Conservation (phyloP, 2,113 vertebrate species). For the Macaca nemestrina region DNA sequence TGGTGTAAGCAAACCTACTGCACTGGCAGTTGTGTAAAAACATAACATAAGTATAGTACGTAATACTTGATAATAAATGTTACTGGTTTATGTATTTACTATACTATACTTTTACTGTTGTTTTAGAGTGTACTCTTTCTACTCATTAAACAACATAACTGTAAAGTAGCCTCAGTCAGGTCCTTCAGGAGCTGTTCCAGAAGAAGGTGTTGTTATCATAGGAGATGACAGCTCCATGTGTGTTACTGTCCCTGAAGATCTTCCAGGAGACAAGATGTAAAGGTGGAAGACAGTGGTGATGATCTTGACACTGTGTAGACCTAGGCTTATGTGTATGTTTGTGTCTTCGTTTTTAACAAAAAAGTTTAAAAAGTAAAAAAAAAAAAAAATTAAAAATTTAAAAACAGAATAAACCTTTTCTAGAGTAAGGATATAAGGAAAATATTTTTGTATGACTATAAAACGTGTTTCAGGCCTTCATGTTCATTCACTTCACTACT, state of each 20-base stretch:
- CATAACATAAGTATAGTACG: not conserved
- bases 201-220: not conserved
- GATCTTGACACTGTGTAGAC: not conserved
- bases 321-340: not conserved
- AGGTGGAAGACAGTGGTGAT: not conserved
- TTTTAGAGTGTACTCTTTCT: not conserved
- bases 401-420: not conserved
- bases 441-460: not conserved
- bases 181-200: not conserved
- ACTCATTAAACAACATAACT: not conserved
- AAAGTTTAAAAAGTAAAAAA: not conserved
- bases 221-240: not conserved
- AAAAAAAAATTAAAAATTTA: not conserved
- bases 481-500: not conserved
- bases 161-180: not conserved
- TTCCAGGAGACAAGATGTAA: not conserved
- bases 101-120: not conserved
- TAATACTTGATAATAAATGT: not conserved
- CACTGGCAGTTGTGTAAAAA: not conserved
- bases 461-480: not conserved
- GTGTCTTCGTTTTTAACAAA: not conserved
- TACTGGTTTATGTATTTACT: not conserved
- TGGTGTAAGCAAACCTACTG: not conserved
- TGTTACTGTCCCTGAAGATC: not conserved
- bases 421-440: not conserved